A percentile compares a stretch with the other conserved stretches of the same genome.
Conservation (phyloP, 2,113 vertebrate genomes). For the Ptilorrhoa leucosticta region DNA sequence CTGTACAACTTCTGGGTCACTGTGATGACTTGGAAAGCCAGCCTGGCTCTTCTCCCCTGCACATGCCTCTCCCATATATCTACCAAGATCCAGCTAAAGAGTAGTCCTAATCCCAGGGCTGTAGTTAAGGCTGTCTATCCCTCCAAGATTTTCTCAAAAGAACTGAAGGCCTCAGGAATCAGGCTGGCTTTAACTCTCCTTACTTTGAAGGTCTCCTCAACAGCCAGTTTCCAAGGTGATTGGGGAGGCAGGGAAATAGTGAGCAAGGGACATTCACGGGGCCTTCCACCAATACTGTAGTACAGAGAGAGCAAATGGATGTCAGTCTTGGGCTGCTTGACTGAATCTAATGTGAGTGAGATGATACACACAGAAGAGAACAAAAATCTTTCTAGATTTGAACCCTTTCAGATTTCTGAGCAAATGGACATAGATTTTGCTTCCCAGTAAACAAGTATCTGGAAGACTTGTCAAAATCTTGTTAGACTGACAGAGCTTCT, state of each 20-base stretch:
- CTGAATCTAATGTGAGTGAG: not conserved
- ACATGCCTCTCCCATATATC: not conserved
- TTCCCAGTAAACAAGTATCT: not conserved
- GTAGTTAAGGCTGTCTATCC: not conserved
- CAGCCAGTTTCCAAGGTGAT: not conserved
- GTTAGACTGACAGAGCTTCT: not conserved
- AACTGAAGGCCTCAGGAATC: not conserved
- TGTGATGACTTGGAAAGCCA: not conserved
- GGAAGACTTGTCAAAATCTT: not conserved
- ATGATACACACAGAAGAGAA: not conserved
- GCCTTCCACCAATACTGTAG: not conserved
- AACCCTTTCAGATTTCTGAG: not conserved
- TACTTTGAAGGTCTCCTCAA: not conserved
- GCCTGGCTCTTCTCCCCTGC: not conserved
- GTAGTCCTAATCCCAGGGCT: not conserved
- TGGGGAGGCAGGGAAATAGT: not conserved
- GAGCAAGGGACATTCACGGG: not conserved
- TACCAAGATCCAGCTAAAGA: not conserved
- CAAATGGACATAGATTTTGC: not conserved
- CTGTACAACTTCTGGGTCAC: not conserved
- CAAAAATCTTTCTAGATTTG: not conserved
- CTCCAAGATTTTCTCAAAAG: not conserved
- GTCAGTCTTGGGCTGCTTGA: not conserved
- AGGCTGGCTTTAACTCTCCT: not conserved
- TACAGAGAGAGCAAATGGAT: not conserved